Evolutionary conservation across 2,888 invertebrate genomes (phyloP), one percentile per base, ranked within the genome.

Genomic region (Meganola albula): DNA sequence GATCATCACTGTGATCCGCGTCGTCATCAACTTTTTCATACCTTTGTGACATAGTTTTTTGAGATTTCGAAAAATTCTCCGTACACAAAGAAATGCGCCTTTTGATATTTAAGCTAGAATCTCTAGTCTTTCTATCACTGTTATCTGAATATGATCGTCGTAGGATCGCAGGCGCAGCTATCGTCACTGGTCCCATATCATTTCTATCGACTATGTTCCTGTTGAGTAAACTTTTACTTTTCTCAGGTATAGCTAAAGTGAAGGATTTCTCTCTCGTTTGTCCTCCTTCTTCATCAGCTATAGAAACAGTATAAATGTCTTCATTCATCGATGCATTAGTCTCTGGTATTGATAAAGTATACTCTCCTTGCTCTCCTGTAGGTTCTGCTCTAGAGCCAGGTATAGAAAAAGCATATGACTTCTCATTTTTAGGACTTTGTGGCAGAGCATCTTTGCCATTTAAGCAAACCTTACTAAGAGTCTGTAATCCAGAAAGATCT

Each of bases 291-390:
- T 84, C 85, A 22, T 87, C 84, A 5, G 83, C 79, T 49, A 87
- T 87, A 2, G 87, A 87, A 3, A 87, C 85, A 1, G 87, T 87
- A 38, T 85, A 87, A 45, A 87, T 82, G 40, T 87, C 82, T 34
- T 89, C 88, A 55, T 82, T 87, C 76, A 87, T 80, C 0, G 83
- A 74, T 0, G 87, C 73, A 50, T 84, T 85, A 2, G 85, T 85
- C 46, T 87, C 87, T 2, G 87, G 87, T 52, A 87, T 87, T 0
- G 87, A 87, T 12, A 87, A 57, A 5, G 84, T 77, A 36, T 87
- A 87, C 43, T 84, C 85, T 8, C 83, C 83, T 41, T 87, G 83
- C 31, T 82, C 87, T 13, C 87, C 77, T 13, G 80, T 83, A 22
- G 86, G 74, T 65, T 88, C 76, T 11, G 79, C 83, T 64, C 88